These are phyloP conservation scores for Scortum barcoo DNA, from an alignment of 2,113 vertebrate genomes.

Conservation along the genomic window DNA sequence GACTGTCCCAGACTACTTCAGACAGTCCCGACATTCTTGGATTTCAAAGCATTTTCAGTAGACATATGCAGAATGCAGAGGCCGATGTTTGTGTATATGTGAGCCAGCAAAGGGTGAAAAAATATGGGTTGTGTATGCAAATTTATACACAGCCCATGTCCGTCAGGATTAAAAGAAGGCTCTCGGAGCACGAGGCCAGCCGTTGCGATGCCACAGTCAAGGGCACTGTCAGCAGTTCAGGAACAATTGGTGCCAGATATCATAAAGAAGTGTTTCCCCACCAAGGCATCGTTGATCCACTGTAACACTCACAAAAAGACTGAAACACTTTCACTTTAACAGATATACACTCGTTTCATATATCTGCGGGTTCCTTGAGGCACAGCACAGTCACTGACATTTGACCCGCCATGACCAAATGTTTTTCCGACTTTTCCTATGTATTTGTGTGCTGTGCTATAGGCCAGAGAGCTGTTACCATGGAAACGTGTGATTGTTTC, in stretches of 20 bases:
- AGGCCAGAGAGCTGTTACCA: conserved; percentile 51
- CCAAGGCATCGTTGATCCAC: conserved; percentile 76
- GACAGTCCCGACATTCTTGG: conserved; percentile 28
- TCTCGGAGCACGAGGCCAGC: conserved; percentile 37
- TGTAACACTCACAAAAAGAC: conserved; percentile 64
- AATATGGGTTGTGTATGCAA: conserved; percentile 60
- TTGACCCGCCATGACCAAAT: conserved; percentile 49
- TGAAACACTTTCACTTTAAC: conserved; percentile 64
- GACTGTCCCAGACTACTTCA: conserved; percentile 11
- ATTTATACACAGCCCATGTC: conserved; percentile 54
- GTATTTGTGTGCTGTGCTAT: conserved; percentile 55
- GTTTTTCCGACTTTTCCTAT: conserved; percentile 16
- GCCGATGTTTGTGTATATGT: conserved; percentile 39
- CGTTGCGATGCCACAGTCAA: conserved; percentile 31
- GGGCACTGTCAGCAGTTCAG: conserved; percentile 50
- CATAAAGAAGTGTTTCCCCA: conserved; percentile 68
- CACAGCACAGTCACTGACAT: conserved; percentile 55
- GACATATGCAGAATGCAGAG: conserved; percentile 34
- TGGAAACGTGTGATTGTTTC: conserved; percentile 49
- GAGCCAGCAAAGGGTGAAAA: conserved; percentile 66
- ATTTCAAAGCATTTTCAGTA: conserved; percentile 55
- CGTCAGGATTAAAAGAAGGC: conserved; percentile 56
- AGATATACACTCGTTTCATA: conserved; percentile 71
- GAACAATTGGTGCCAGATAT: conserved; percentile 54
- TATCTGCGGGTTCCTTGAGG: conserved; percentile 65